Evolutionary conservation across 92 coral and sea anemone genomes (phyloP), one percentile per base, ranked within the genome.

Genomic region (Pocillopora grandis): DNA sequence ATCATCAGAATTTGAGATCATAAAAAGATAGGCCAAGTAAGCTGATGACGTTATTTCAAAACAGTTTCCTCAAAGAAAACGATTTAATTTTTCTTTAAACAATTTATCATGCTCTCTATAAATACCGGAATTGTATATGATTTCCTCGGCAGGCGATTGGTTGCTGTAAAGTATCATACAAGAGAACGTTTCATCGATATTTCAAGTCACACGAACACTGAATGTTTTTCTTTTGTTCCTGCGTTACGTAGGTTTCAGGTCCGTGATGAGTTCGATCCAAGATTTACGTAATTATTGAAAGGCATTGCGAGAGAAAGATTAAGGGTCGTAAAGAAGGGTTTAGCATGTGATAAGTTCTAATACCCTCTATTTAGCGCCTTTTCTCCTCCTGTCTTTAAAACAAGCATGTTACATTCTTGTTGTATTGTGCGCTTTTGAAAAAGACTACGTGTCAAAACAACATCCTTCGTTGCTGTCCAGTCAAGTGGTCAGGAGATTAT

Each of bases 221-320:
- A 27, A 10, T 4, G 37, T 19, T 19, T 16, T 15, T 80, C 64
- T 80, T 58, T 56, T 52, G 57, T 64, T 58, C 58, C 21, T 36
- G 17, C 42, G 48, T 18, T 61, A 12, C 62, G 62, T 52, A 52
- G 31, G 31, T 27, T 17, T 35, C 23, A 69, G n/a, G 55, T 69
- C 73, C 36, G 75, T 70, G 19, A 31, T 9, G 17, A 58, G 48
- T 35, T 55, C 49, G 16, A 66, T 55, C 23, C 58, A 20, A 2
- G 52, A 61, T 55, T 66, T 37, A 18, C 72, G 18, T 5, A 57
- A 17, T 55, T 68, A 31, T 35, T 70, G 75, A 16, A 16, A 20
- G 15, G 76, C 20, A 81, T 81, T 71, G 77, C 85, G 78, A 81
- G 70, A 81, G 18, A 59, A 71, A 81, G 72, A 81, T 37, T 37